Evolutionary conservation across 2,797 vertebrate species (phyloP).

Genomic region (Betta splendens): DNA sequence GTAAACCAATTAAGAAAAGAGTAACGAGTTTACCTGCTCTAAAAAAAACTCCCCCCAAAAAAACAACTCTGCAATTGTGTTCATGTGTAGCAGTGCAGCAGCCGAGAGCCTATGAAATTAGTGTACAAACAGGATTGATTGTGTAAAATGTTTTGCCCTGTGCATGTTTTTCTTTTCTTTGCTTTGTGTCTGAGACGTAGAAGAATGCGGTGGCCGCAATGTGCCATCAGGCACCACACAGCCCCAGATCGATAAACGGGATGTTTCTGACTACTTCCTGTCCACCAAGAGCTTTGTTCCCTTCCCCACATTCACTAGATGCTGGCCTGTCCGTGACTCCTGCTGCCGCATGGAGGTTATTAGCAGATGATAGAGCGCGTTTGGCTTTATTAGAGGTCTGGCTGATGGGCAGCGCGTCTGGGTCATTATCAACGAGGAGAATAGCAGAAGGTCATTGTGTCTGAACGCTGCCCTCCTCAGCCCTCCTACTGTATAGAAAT

Average conservation of each 20-base stretch:
- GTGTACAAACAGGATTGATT: constrained; percentile 65
- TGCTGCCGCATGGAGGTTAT: constrained; percentile 66
- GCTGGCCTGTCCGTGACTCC: constrained; percentile 66
- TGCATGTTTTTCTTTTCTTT: constrained; percentile 28
- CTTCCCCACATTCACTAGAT: constrained; percentile 53
- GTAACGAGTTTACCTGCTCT: constrained; percentile 74
- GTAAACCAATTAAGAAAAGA: constrained; percentile 80
- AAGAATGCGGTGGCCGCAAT: constrained; percentile 58
- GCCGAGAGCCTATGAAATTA: constrained; percentile 62
- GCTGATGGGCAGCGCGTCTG: constrained; percentile 72
- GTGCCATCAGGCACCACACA: constrained; percentile 44
- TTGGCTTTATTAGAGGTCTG: constrained; percentile 77
- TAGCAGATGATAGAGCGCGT: constrained; percentile 73
- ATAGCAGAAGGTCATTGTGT: constrained; percentile 78
- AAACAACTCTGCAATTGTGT: constrained; percentile 52
- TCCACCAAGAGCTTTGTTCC: constrained; percentile 67
- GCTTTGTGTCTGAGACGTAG: constrained; percentile 51
- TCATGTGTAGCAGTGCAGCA: constrained; percentile 31
- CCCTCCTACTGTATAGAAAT: constrained; percentile 70
- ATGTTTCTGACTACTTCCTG: constrained; percentile 70
- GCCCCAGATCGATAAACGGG: constrained; percentile 69
- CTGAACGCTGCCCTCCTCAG: constrained; percentile 59
- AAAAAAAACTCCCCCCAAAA: constrained; percentile 60
- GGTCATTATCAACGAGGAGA: constrained; percentile 76
- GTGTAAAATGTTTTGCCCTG: constrained; percentile 66